A percentile compares a stretch with the other conserved stretches of the same genome.
These are phyloP conservation scores for Nasua narica DNA, from an alignment of 2,797 vertebrate species.

Conservation along the genomic window DNA sequence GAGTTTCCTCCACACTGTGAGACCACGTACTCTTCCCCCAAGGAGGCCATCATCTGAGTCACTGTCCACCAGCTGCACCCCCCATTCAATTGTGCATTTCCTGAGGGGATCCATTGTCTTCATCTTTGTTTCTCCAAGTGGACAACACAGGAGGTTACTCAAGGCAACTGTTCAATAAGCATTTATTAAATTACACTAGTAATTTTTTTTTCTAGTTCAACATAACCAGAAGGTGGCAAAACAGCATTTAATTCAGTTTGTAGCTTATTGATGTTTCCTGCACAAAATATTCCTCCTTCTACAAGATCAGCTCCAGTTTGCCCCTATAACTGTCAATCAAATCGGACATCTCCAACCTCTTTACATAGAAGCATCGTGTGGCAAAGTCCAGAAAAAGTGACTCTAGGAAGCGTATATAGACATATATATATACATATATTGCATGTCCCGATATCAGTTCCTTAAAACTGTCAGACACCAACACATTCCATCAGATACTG, in stretches of 20 bases:
- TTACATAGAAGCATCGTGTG: not conserved
- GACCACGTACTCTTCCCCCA: accelerated
- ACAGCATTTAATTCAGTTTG: accelerated
- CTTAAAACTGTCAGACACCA: not conserved
- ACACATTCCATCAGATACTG: not conserved
- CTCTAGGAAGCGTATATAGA: not conserved
- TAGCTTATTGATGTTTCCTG: not conserved
- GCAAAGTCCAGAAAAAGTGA: not conserved
- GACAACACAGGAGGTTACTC: not conserved
- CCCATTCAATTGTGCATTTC: not conserved
- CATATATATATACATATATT: too few species aligned
- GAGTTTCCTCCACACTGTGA: not conserved
- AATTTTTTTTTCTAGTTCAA: not conserved
- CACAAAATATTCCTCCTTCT: not conserved
- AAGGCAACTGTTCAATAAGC: not conserved
- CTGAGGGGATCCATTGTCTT: not conserved
- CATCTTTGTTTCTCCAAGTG: not conserved
- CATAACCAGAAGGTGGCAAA: not conserved
- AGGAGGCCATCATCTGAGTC: accelerated
- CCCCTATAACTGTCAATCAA: not conserved
- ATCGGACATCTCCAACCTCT: not conserved
- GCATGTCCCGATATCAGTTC: accelerated
- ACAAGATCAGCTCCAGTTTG: too few species aligned
- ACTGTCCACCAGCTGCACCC: accelerated
- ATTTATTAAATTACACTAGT: not conserved